These are phyloP conservation scores for Dallia pectoralis DNA, from an alignment of 2,797 vertebrate species.

Conservation along the genomic window DNA sequence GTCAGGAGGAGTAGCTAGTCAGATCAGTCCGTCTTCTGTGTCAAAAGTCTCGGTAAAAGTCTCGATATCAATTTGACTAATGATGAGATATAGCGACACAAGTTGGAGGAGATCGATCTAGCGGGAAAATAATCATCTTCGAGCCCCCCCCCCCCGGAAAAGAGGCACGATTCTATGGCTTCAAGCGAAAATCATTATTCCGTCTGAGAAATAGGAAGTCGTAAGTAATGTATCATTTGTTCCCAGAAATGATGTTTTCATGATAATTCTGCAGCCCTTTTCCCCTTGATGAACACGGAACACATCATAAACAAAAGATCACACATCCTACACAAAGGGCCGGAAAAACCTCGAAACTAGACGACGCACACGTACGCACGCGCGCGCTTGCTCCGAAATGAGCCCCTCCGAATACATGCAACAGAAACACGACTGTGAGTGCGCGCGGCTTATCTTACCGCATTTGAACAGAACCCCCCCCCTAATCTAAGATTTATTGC, in stretches of 20 bases:
- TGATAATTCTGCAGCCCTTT: conserved; percentile 3
- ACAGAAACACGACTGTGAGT: conserved; percentile 28
- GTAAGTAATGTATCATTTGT: neutral
- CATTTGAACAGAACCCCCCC: conserved; percentile 49
- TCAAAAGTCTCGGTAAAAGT: neutral
- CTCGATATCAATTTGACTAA: conserved; percentile 1
- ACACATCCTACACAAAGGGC: conserved; percentile 1
- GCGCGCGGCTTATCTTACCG: conserved; percentile 38
- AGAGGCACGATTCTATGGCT: neutral
- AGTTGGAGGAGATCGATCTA: neutral
- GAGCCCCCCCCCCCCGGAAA: neutral
- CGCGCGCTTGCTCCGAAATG: neutral
- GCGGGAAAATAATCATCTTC: conserved; percentile 1
- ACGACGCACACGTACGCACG: neutral
- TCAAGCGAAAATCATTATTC: conserved; percentile 3
- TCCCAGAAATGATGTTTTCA: conserved; percentile 5
- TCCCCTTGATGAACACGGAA: neutral
- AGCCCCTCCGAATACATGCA: conserved; percentile 1
- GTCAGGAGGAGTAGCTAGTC: neutral
- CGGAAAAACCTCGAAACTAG: neutral
- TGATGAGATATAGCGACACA: neutral
- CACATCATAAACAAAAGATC: conserved; percentile 6
- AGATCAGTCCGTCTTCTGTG: neutral
- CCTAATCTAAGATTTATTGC: conserved; percentile 84
- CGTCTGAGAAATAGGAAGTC: neutral